Base-by-base conservation (phyloP, 2,113 vertebrate species). In the Hemiscyllium ocellatum region DNA sequence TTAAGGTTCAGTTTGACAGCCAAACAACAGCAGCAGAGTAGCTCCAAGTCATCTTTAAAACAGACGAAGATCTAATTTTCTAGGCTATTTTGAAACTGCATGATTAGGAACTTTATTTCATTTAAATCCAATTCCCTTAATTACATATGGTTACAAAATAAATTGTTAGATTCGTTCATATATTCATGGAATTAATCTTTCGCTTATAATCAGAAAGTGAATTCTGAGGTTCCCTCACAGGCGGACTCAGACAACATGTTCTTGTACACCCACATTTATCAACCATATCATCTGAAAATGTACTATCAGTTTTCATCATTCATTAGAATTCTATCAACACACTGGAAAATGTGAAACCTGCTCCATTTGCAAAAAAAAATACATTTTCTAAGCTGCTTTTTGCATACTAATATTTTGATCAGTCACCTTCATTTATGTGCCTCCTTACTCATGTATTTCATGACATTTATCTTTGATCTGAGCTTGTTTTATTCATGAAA, bases 381-480 rank as follows among this genome's bases (percentile, higher is more conserved):
- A 3, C 37, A 37, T 20, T 89, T 87, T 52, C 17, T 2, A 83
- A 19, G 4, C 37, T 83, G 80, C 80, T 83, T 47, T 89, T 89
- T 29, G 50, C 50, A 56, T 89, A 15, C 22, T 56, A 56, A 56
- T 89, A 56, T 89, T 89, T 56, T 26, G 20, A 87, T 50, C 20
- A 10, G 42, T 52, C 22, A 52, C 20, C 7, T 83, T 87, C 85
- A 56, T 56, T 89, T 56, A 26, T 24, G 24, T 52, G 50, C 12
- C 50, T 33, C 86, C 50, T 13, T 26, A 33, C 26, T 89, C 47
- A 56, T 89, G 10, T 56, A 89, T 24, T 50, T 89, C 86, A 56
- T 83, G 86, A 89, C 29, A 56, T 89, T 56, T 89, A 89, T 89
- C 86, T 89, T 89, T 89, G 86, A 89, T 50, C 86, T 89, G 24